Base-by-base conservation (phyloP, 1,140 invertebrate species). In the Centruroides sculpturatus region DNA sequence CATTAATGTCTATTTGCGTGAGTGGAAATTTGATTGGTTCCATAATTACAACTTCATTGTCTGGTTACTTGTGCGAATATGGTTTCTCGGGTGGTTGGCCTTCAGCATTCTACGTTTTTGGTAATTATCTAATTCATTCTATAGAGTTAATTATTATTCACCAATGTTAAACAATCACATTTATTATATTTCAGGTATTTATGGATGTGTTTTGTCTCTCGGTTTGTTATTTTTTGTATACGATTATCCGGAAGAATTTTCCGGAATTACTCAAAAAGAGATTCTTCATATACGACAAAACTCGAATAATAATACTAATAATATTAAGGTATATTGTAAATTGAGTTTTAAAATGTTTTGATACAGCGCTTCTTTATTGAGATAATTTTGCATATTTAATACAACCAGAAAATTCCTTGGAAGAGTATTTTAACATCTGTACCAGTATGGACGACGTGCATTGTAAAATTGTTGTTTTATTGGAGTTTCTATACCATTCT, bases 71-170 rank as follows among this genome's bases (percentile, higher is more conserved):
- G 48, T 78, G 78, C 55, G 61, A 65, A 13, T 66, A 68, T 57
- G 62, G 63, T 34, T 65, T 66, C 3, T 84, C 49, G 9, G 59
- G 58, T 34, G 66, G 85, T 35, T 89, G 86, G 86, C 78, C 79
- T 50, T 80, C 80, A 68, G 82, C 84, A 3, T 89, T 84, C 70
- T 87, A 86, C 63, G 75, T 83, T 34, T 81, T 83, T 7, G 85
- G 81, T 66, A 76, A 75, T 41, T 41, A 34, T 8, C 5, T 41
- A 7, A 7, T 41, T 41, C 7, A 68, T 86, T 4, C 69, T 82
- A 41, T 97, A 85, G 1, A 41, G 23, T 23, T 23, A 23, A 23
- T 23, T 23, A 2, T 23, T 23, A 23, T 23, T 23, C 0, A 23
- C 23, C 23, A 23, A 23, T 2, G 8, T 41, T 41, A 41, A 41